phyloP scores from a whole-genome alignment of 1,140 invertebrate genomes.

The Hycleus phaleratus region DNA sequence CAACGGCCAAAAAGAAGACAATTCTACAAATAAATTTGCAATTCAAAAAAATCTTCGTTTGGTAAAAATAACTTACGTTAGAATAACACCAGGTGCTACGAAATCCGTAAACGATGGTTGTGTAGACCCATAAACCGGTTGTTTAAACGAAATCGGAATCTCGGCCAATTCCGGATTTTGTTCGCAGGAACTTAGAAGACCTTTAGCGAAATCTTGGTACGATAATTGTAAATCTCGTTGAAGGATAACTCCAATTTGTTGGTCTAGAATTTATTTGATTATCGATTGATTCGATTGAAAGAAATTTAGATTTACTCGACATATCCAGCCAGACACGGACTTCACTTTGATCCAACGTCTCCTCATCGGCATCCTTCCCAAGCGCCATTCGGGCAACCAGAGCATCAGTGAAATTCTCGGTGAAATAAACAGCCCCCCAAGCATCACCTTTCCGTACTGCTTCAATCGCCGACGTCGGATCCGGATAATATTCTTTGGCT shows the following conservation, averaged over 20 bases:
- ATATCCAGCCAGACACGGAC: conserved; percentile 78
- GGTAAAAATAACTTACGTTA: conserved; percentile 58
- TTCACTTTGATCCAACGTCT: conserved; percentile 62
- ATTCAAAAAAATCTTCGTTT: not conserved
- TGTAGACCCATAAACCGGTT: conserved; percentile 80
- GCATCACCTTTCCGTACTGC: conserved; percentile 67
- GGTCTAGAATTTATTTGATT: conserved; percentile 56
- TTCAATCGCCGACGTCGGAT: conserved; percentile 56
- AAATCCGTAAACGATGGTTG: conserved; percentile 89
- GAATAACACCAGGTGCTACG: conserved; percentile 86
- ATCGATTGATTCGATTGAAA: not conserved
- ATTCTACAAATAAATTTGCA: conserved; percentile 55
- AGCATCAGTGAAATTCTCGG: conserved; percentile 72
- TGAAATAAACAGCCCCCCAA: conserved; percentile 77
- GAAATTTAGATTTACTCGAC: conserved; percentile 63
- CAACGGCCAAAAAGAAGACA: conserved; percentile 90
- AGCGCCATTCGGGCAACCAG: conserved; percentile 62
- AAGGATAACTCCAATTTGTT: conserved; percentile 80
- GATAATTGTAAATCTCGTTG: conserved; percentile 65
- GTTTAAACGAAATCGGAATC: conserved; percentile 67
- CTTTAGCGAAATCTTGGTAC: conserved; percentile 64
- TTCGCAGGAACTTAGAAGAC: conserved; percentile 57
- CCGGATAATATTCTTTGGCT: conserved; percentile 61
- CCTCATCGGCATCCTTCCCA: conserved; percentile 59
- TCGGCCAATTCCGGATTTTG: conserved; percentile 62